These are phyloP conservation scores for Drosophila pallidifrons DNA, from an alignment of 1,140 invertebrate genomes.

Conservation along the genomic window DNA sequence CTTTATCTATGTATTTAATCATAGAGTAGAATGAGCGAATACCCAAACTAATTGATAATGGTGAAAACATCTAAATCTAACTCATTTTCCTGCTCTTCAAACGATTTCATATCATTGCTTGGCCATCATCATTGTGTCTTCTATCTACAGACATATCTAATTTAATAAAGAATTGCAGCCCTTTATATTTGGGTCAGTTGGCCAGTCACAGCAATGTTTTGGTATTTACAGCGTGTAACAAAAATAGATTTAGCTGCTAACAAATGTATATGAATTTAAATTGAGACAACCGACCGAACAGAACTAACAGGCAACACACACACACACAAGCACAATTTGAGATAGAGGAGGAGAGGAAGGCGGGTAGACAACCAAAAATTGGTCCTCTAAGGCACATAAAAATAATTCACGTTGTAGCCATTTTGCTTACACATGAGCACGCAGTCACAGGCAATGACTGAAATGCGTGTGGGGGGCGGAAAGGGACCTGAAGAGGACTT, in stretches of 20 bases:
- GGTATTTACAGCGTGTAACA: conserved; percentile 8
- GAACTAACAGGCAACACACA: neutral
- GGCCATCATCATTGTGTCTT: neutral
- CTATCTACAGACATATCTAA: conserved; percentile 9
- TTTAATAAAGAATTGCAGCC: conserved; percentile 24
- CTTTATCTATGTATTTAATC: no score
- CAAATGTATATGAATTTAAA: conserved; percentile 50
- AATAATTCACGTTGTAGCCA: conserved; percentile 77
- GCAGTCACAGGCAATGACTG: neutral
- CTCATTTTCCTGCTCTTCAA: no score
- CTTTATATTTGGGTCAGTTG: neutral
- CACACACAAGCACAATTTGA: neutral
- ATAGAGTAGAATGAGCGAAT: no score
- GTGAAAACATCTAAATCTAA: no score
- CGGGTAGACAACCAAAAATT: conserved; percentile 52
- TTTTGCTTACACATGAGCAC: conserved; percentile 67
- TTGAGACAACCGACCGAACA: conserved; percentile 28
- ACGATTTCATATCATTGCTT: neutral
- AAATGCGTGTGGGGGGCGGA: neutral
- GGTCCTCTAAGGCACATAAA: conserved; percentile 76
- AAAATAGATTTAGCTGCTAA: conserved; percentile 33
- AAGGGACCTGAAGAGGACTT: neutral
- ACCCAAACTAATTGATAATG: no score
- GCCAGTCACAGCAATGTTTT: neutral
- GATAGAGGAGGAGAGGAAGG: neutral